Base-by-base conservation (phyloP, 2,797 vertebrate genomes). In the Iguana delicatissima region DNA sequence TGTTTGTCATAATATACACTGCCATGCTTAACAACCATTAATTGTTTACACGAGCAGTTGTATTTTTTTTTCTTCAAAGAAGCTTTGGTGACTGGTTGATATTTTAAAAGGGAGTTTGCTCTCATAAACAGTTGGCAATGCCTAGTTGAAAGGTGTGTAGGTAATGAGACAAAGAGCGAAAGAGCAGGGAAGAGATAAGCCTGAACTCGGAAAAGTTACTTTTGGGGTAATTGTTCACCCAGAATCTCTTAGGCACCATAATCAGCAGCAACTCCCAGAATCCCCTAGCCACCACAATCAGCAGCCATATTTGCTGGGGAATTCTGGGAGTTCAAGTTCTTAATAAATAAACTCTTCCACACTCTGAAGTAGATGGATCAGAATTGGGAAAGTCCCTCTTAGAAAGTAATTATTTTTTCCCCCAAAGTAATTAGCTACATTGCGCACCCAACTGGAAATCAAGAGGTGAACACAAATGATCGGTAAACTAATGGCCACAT, bases 1-100 rank as follows among this genome's bases (percentile, higher is more conserved):
- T 99, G 98, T 99, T 99, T 99, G 98, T 99, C 98, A 99, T 99
- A 98, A 99, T 99, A 98, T 98, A 98, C 96, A 98, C 98, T 98
- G 98, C 98, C 98, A 98, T 96, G 97, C 98, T 98, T 98, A 98
- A 98, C 98, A 97, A 97, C 98, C 98, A 98, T 98, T 98, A 98
- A 98, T 98, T 98, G 98, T 98, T 98, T 98, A 98, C 97, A 97
- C 92, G 97, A 98, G 96, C 97, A 97, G 97, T 96, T 98, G 96
- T 97, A 97, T 97, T 97, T 98, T 84, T 88, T 82, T 83, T 55
- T 32, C 97, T 97, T 96, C 96, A 97, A 97, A 98, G 97, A 98
- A 97, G 97, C 97, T 98, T 97, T 97, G 96, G 95, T 67, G 95
- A 96, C 96, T 97, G 97, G 96, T 96, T 97, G 96, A 95, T 97